phyloP scores from a whole-genome alignment of 2,113 vertebrate genomes.

The Tor tambroides region DNA sequence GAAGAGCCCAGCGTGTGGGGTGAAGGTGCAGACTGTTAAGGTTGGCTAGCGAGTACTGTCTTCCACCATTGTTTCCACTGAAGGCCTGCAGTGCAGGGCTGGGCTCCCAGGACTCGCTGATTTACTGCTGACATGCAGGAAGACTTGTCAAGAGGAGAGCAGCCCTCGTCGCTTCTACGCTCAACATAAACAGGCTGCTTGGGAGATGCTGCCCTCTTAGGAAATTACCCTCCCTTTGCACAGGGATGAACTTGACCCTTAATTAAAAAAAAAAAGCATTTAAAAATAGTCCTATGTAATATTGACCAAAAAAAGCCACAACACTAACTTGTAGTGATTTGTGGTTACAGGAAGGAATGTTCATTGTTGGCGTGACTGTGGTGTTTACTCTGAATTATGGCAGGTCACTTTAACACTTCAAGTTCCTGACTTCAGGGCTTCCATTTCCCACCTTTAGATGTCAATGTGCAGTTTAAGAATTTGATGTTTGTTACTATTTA shows the following conservation, averaged over 20 bases:
- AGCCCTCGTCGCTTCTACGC: background rate
- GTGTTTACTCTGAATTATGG: background rate
- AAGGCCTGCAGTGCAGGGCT: slow-evolving; percentile 14
- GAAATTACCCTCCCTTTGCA: slow-evolving; percentile 24
- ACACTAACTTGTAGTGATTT: background rate
- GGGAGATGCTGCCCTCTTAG: slow-evolving; percentile 7
- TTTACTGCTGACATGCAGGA: slow-evolving; percentile 51
- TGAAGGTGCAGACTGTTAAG: slow-evolving; percentile 22
- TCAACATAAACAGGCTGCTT: background rate
- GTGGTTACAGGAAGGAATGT: slow-evolving; percentile 8
- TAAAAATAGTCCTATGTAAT: background rate
- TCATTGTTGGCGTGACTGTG: slow-evolving; percentile 13
- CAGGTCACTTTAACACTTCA: background rate
- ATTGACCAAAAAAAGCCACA: background rate
- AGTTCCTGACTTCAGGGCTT: background rate
- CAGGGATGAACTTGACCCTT: background rate
- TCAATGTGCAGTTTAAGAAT: background rate
- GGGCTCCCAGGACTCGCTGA: slow-evolving; percentile 20
- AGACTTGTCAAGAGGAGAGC: slow-evolving; percentile 26
- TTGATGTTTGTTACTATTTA: slow-evolving; percentile 10
- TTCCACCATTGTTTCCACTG: slow-evolving; percentile 18
- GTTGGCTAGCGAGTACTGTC: background rate
- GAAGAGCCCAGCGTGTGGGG: background rate
- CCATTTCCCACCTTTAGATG: background rate
- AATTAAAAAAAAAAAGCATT: background rate